A percentile compares a stretch with the other conserved stretches of the same genome.
Conservation (phyloP, 1,140 invertebrate genomes). For the Caenorhabditis briggsae region DNA sequence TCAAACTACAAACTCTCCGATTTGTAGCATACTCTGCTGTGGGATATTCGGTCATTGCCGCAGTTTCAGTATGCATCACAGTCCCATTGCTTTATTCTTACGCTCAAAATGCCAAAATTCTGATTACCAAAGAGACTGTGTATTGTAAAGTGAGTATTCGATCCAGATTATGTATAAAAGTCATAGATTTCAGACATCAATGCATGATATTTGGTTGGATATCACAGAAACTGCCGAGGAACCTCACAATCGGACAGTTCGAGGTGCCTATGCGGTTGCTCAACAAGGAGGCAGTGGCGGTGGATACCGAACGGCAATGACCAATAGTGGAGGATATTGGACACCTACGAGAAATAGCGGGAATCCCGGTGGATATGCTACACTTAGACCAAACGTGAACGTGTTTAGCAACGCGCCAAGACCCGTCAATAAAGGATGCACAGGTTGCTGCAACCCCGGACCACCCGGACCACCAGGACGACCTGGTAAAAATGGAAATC, state of each 20-base stretch:
- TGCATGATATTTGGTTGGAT: background rate
- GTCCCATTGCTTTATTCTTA: background rate
- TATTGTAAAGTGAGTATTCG: background rate
- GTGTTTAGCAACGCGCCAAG: background rate
- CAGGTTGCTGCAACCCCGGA: constrained; percentile 64
- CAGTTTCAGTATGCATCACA: background rate
- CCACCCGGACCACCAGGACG: constrained; percentile 64
- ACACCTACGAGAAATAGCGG: background rate
- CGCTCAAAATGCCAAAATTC: background rate
- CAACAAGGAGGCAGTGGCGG: background rate
- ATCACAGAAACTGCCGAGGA: background rate
- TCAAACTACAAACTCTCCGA: background rate
- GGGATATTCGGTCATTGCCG: background rate
- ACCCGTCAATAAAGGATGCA: background rate
- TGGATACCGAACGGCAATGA: too few species aligned
- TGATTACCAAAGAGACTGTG: background rate
- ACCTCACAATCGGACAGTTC: background rate
- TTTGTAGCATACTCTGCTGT: background rate
- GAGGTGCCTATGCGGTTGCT: background rate
- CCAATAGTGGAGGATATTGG: background rate
- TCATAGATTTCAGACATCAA: background rate
- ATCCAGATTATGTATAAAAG: background rate
- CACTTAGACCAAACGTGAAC: background rate
- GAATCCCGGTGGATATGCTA: background rate
- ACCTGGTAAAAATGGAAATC: constrained; percentile 60